Percentiles rank a stretch among this genome's conserved stretches.
Evolutionary conservation across 2,113 vertebrate species (phyloP).

Genomic region (Axis porcinus): DNA sequence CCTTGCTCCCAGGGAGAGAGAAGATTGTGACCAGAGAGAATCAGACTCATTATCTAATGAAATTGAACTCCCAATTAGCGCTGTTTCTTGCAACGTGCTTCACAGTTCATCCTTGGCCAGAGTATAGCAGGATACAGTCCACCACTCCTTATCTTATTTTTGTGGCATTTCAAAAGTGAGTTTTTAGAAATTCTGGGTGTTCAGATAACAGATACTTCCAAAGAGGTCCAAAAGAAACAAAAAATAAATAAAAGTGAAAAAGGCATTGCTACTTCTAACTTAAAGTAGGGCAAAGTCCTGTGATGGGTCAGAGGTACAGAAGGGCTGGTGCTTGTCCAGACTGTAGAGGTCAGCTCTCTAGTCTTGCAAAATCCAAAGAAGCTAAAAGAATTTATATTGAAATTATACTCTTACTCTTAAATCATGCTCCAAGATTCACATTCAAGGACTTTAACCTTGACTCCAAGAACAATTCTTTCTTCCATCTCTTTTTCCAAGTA

Average conservation of each 20-base stretch:
- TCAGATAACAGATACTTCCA: constrained; percentile 1
- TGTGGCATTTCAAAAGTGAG: background rate
- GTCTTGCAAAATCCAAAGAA: background rate
- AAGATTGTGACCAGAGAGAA: background rate
- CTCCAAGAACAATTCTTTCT: background rate
- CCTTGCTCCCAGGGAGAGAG: background rate
- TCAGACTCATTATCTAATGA: background rate
- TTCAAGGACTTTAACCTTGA: background rate
- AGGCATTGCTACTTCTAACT: background rate
- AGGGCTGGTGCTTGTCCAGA: background rate
- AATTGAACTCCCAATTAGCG: background rate
- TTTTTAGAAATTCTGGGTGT: background rate
- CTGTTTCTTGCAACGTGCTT: background rate
- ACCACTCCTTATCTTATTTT: background rate
- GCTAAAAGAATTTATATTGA: background rate
- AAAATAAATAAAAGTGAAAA: background rate
- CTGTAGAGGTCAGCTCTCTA: background rate
- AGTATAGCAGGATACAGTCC: background rate
- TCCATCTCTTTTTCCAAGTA: background rate
- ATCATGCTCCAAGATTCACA: background rate
- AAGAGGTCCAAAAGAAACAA: background rate
- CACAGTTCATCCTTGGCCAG: background rate
- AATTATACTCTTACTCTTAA: background rate
- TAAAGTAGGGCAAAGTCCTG: background rate
- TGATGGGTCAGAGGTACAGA: background rate